Evolutionary conservation across 2,113 vertebrate species (phyloP).

Genomic region (Odocoileus hemionus): DNA sequence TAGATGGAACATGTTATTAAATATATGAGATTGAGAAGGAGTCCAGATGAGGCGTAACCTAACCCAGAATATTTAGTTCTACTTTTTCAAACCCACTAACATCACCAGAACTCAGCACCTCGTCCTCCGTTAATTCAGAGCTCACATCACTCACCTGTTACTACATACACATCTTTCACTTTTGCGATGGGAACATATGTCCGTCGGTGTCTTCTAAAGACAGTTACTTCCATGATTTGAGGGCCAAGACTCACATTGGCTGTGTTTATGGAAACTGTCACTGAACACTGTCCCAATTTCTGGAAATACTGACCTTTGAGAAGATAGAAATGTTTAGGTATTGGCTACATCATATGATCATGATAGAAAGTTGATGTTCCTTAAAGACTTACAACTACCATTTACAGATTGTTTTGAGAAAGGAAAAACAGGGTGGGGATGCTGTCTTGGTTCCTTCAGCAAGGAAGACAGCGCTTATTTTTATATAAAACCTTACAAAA

Average conservation of each 20-base stretch:
- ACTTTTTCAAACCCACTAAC: background rate
- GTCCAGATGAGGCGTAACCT: background rate
- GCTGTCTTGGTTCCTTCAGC: background rate
- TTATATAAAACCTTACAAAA: background rate
- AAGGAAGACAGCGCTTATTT: background rate
- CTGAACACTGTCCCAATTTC: constrained; percentile 85
- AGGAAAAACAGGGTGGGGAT: background rate
- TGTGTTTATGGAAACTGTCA: constrained; percentile 88
- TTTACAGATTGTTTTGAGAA: background rate
- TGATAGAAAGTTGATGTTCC: background rate
- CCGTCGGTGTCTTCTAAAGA: constrained; percentile 85
- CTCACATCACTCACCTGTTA: constrained; percentile 86
- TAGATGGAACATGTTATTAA: background rate
- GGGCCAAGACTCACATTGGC: constrained; percentile 86
- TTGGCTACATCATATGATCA: background rate
- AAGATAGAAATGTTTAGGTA: background rate
- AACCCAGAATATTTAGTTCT: background rate
- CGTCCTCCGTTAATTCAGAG: background rate
- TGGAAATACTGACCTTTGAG: constrained; percentile 90
- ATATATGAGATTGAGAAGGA: background rate
- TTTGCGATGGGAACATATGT: constrained; percentile 82
- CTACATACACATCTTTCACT: constrained; percentile 81
- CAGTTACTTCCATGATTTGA: constrained; percentile 88
- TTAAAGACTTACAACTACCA: background rate
- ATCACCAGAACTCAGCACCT: background rate